Conservation (phyloP, 2,888 invertebrate genomes). For the Polyommatus iphigenia region DNA sequence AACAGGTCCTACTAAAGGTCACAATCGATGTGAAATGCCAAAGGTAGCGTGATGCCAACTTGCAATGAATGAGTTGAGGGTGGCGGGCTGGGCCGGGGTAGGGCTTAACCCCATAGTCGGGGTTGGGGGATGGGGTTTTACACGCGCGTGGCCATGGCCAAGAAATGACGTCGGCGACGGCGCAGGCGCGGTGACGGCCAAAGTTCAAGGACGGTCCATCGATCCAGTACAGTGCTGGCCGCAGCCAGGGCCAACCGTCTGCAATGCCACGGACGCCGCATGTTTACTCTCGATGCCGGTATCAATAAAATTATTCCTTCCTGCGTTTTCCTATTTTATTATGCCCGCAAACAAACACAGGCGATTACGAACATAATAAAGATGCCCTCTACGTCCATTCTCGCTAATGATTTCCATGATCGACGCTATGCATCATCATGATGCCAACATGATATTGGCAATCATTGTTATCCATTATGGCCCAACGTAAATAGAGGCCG, state of each 20-base stretch:
- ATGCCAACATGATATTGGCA: too few relatives aligned
- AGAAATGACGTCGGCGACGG: constrained; percentile 68
- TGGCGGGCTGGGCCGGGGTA: constrained; percentile 33
- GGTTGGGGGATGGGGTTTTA: constrained; percentile 48
- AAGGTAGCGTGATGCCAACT: constrained; percentile 52
- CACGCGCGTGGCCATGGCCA: constrained; percentile 72
- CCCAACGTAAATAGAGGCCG: neutral
- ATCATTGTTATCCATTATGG: too few relatives aligned
- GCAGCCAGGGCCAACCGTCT: constrained; percentile 62
- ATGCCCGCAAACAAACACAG: neutral
- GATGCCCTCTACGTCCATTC: too few relatives aligned
- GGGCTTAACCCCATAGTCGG: constrained; percentile 34
- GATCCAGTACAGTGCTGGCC: constrained; percentile 61
- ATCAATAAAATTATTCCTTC: neutral
- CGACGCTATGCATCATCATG: too few relatives aligned
- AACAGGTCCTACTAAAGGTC: constrained; percentile 63
- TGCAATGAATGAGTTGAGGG: constrained; percentile 42
- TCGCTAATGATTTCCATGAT: too few relatives aligned
- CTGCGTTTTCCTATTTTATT: neutral
- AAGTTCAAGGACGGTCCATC: constrained; percentile 74
- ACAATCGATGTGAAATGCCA: constrained; percentile 68
- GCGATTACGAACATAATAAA: too few relatives aligned
- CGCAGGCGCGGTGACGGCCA: constrained; percentile 58
- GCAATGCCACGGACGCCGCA: constrained; percentile 58
- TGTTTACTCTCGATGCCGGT: constrained; percentile 1